Conservation (phyloP, 2,888 invertebrate species). For the Cephalotes varians region DNA sequence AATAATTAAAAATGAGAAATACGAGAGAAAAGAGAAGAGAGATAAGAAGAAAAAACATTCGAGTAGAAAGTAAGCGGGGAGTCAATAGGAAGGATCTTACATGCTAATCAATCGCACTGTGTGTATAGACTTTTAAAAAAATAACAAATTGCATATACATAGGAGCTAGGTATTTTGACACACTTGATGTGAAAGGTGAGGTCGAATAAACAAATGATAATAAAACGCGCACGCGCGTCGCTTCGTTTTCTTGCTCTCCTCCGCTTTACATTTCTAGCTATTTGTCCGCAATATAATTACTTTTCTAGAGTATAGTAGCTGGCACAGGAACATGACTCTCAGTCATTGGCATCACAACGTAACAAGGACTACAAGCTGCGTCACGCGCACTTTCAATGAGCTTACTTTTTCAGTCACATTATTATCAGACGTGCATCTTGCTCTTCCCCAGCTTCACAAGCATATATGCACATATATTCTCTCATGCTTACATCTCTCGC, state of each 20-base stretch:
- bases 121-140: slow-evolving; percentile 85
- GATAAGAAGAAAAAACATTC: neutral
- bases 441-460: slow-evolving; percentile 28
- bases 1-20: neutral
- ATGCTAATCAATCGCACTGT: slow-evolving; percentile 82
- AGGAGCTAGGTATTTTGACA: slow-evolving; percentile 82
- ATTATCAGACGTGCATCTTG: slow-evolving; percentile 35
- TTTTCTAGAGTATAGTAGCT: slow-evolving; percentile 84
- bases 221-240: slow-evolving; percentile 56
- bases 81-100: slow-evolving; percentile 73
- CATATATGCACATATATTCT: slow-evolving; percentile 43
- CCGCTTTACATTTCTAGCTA: slow-evolving; percentile 72
- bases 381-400: slow-evolving; percentile 75
- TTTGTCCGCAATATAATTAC: slow-evolving; percentile 79
- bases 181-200: slow-evolving; percentile 71
- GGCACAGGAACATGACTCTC: slow-evolving; percentile 86
- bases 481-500: slow-evolving; percentile 62
- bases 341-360: slow-evolving; percentile 86
- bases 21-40: neutral
- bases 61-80: slow-evolving; percentile 35
- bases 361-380: slow-evolving; percentile 85
- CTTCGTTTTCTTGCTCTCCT: slow-evolving; percentile 43
- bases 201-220: slow-evolving; percentile 79
- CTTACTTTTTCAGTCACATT: slow-evolving; percentile 36
- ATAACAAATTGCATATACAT: slow-evolving; percentile 85